These are phyloP conservation scores for Austrofundulus limnaeus DNA, from an alignment of 2,113 vertebrate species.

Conservation along the genomic window DNA sequence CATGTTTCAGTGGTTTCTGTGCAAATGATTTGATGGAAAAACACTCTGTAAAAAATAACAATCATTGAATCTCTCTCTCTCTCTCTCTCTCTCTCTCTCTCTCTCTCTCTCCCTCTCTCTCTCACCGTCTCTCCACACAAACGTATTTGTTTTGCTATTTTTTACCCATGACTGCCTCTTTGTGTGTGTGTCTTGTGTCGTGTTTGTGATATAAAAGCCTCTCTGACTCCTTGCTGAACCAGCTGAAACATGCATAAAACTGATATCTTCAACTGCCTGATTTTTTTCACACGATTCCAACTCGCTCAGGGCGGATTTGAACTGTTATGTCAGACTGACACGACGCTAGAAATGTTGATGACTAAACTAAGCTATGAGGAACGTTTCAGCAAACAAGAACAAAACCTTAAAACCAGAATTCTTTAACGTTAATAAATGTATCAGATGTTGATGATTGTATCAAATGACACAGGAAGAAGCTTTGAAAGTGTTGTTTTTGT, in stretches of 20 bases:
- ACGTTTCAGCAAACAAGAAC: neutral
- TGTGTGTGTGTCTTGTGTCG: neutral
- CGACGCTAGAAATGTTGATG: neutral
- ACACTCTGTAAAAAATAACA: no score
- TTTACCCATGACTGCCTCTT: neutral
- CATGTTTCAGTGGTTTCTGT: no score
- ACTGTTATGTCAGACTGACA: neutral
- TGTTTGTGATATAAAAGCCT: neutral
- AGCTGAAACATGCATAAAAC: conserved; percentile 7
- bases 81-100: no score
- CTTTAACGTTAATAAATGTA: neutral
- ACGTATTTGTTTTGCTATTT: no score
- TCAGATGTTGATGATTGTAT: neutral
- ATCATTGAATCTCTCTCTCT: no score
- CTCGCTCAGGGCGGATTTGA: neutral
- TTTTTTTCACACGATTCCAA: conserved; percentile 3
- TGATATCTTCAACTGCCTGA: conserved; percentile 1
- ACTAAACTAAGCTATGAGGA: neutral
- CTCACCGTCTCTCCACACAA: no score
- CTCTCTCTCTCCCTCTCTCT: neutral
- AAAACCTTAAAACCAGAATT: neutral
- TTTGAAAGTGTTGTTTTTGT: neutral
- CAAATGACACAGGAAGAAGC: no score
- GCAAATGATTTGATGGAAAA: no score
- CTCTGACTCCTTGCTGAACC: neutral